Evolutionary conservation across 2,797 vertebrate genomes (phyloP).

Genomic region (Tragopan temminckii): DNA sequence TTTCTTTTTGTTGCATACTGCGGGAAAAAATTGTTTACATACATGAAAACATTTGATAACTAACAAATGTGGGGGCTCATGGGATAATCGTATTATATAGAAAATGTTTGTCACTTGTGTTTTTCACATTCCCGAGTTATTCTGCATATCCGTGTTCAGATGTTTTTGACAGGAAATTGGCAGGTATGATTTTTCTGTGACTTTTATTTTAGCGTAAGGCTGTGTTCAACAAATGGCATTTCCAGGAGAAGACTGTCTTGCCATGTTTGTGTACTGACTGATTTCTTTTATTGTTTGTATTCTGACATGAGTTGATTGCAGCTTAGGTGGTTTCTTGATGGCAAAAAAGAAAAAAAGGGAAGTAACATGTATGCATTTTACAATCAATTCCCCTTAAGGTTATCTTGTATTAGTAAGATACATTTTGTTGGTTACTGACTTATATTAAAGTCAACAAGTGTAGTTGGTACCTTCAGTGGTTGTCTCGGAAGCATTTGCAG

Average conservation of each 20-base stretch:
- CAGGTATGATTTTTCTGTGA: conserved; percentile 60
- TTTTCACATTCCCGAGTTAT: conserved; percentile 49
- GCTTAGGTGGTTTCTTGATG: conserved; percentile 78
- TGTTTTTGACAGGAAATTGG: conserved; percentile 55
- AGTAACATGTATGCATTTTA: conserved; percentile 81
- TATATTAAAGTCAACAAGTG: conserved; percentile 75
- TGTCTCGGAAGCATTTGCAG: conserved; percentile 62
- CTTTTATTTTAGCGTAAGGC: conserved; percentile 53
- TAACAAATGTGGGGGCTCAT: conserved; percentile 50
- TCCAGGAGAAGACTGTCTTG: conserved; percentile 68
- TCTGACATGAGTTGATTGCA: conserved; percentile 77
- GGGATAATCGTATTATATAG: conserved; percentile 48
- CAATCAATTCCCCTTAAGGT: conserved; percentile 74
- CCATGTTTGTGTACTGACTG: conserved; percentile 51
- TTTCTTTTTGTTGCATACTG: conserved; percentile 78
- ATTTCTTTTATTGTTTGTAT: conserved; percentile 58
- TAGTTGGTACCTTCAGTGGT: conserved; percentile 73
- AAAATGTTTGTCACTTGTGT: conserved; percentile 46
- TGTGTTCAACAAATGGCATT: conserved; percentile 73
- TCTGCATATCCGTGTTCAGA: conserved; percentile 64
- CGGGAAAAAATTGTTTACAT: conserved; percentile 73
- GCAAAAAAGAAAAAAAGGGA: conserved; percentile 77
- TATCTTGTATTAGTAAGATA: conserved; percentile 73
- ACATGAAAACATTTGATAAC: conserved; percentile 51
- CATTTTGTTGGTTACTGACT: conserved; percentile 73